Percentiles rank a stretch among this genome's conserved stretches.
Evolutionary conservation across 2,888 invertebrate species (phyloP).

Genomic region (Leucophora obtusa): DNA sequence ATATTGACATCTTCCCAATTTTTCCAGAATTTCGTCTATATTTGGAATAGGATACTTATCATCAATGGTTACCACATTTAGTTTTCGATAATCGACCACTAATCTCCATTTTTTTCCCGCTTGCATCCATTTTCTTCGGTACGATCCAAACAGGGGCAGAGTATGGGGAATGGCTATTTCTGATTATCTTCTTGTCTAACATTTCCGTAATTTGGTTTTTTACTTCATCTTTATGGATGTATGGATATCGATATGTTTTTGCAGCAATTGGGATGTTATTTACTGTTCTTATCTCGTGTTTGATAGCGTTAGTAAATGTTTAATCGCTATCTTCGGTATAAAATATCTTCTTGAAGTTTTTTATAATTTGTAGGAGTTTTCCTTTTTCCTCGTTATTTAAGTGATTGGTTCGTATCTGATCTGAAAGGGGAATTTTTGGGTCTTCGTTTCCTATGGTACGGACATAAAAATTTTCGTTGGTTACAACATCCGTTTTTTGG

Average conservation of each 20-base stretch:
- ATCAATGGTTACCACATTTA: conserved; percentile 12
- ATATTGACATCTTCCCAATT: no score
- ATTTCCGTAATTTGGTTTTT: background rate
- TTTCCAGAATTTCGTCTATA: background rate
- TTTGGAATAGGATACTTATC: conserved; percentile 23
- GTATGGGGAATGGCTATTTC: conserved; percentile 4
- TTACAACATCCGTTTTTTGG: background rate
- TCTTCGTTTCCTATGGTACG: background rate
- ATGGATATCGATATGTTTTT: conserved; percentile 7
- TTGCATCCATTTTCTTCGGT: conserved; percentile 20
- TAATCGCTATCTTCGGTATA: no score
- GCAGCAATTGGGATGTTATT: background rate
- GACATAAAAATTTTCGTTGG: background rate
- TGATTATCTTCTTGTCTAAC: conserved; percentile 2
- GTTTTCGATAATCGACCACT: conserved; percentile 27
- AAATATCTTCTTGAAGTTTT: background rate
- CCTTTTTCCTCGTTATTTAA: no score
- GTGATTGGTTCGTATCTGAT: no score
- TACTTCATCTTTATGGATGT: background rate
- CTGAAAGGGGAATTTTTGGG: no score
- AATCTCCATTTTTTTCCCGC: conserved; percentile 11
- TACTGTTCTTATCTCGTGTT: conserved; percentile 3
- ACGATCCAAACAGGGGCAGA: background rate
- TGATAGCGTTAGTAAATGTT: conserved; percentile 3
- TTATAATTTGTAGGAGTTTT: background rate